These are phyloP conservation scores for Pseudoips prasinana DNA, from an alignment of 2,888 invertebrate species.

Conservation along the genomic window DNA sequence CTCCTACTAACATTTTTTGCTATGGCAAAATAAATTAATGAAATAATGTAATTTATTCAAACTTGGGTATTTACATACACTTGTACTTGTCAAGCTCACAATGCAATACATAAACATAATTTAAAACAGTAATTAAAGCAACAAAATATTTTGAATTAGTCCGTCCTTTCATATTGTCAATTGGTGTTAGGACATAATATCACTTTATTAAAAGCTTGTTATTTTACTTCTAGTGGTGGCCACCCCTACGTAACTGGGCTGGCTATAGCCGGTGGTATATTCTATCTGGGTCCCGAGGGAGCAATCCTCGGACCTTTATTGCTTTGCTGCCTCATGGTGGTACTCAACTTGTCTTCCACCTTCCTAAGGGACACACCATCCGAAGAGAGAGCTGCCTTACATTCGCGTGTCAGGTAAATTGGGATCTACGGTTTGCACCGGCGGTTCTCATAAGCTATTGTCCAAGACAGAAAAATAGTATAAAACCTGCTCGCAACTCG, in stretches of 20 bases:
- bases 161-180: too few species aligned
- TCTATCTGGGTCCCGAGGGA: conserved; percentile 98
- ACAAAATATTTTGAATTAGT: too few species aligned
- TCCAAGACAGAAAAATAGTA: conserved; percentile 11
- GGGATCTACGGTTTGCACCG: conserved; percentile 8
- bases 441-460: conserved; percentile 4
- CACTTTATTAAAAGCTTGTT: too few species aligned
- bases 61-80: too few species aligned
- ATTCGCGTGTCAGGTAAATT: conserved; percentile 78
- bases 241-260: conserved; percentile 98
- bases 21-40: too few species aligned
- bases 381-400: conserved; percentile 79
- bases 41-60: too few species aligned
- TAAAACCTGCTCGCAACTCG: too few species aligned
- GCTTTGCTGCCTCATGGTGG: conserved; percentile 96
- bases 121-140: too few species aligned
- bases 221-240: conserved; percentile 84
- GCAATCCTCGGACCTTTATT: conserved; percentile 98
- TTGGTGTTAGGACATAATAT: too few species aligned
- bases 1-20: too few species aligned
- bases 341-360: conserved; percentile 90
- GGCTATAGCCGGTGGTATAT: conserved; percentile 98
- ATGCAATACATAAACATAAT: too few species aligned
- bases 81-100: too few species aligned
- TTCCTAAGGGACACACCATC: conserved; percentile 86